Evolutionary conservation across 1,140 invertebrate genomes (phyloP).

Genomic region (Saccostrea echinata): DNA sequence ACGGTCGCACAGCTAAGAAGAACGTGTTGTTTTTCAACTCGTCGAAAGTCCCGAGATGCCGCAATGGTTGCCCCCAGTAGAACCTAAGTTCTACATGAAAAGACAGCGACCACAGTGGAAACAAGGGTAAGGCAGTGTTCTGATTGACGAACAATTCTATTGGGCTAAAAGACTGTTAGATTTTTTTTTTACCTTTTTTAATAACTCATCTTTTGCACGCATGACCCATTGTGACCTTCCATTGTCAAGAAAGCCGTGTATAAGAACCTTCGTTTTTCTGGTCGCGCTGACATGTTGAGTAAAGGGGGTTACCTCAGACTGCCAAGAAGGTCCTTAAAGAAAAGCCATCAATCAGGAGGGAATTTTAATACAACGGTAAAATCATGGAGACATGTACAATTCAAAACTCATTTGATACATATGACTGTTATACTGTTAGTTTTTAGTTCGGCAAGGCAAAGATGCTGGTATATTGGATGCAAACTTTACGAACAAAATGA

Average conservation of each 20-base stretch:
- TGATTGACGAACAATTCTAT: neutral
- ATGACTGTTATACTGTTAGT: neutral
- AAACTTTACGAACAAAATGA: neutral
- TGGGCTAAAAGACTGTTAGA: no score
- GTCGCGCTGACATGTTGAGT: slow-evolving; percentile 42
- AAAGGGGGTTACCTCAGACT: slow-evolving; percentile 36
- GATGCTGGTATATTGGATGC: no score
- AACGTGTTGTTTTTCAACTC: no score
- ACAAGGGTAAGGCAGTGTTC: no score
- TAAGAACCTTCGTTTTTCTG: slow-evolving; percentile 64
- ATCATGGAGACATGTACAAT: neutral
- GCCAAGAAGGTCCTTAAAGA: neutral
- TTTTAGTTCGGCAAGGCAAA: neutral
- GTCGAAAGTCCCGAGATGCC: no score
- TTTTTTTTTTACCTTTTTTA: slow-evolving; percentile 58
- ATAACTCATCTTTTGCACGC: slow-evolving; percentile 53
- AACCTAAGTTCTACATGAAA: no score
- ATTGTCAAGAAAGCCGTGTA: slow-evolving; percentile 63
- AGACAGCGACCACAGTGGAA: no score
- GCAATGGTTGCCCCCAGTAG: no score
- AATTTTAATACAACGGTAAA: neutral
- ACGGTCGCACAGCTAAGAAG: no score
- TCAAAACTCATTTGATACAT: neutral
- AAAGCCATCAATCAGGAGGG: neutral
- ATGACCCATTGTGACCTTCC: slow-evolving; percentile 51